Percentiles rank a stretch among this genome's conserved stretches.
These are phyloP conservation scores for Amphipyra tragopoginis DNA, from an alignment of 2,888 invertebrate genomes.

Conservation along the genomic window DNA sequence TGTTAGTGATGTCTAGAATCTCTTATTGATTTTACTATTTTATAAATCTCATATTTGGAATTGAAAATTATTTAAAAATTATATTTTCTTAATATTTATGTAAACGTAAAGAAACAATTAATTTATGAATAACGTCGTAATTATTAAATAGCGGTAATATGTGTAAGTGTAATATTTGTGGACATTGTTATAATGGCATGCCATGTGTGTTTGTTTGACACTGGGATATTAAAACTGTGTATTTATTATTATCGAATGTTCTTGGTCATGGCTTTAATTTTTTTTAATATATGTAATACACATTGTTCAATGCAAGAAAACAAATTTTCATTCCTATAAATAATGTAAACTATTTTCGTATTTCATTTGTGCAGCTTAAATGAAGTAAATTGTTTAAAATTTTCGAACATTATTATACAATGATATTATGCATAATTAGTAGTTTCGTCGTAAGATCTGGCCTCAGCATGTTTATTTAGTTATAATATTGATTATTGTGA, in stretches of 20 bases:
- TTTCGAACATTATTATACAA: background rate
- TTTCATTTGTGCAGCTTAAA: slow-evolving; percentile 13
- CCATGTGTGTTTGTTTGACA: slow-evolving; percentile 29
- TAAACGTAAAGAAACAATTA: slow-evolving; percentile 66
- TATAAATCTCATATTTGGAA: slow-evolving; percentile 74
- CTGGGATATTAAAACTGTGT: slow-evolving; percentile 26
- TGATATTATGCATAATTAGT: slow-evolving; percentile 6
- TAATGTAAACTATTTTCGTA: slow-evolving; percentile 2
- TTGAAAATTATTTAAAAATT: slow-evolving; percentile 80
- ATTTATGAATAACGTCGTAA: slow-evolving; percentile 65
- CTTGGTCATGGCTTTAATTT: slow-evolving; percentile 78
- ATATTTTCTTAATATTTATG: slow-evolving; percentile 86
- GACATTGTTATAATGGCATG: slow-evolving; percentile 35
- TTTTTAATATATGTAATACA: slow-evolving; percentile 36
- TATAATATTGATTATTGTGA: slow-evolving; percentile 55
- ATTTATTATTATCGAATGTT: slow-evolving; percentile 57
- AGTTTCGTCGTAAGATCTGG: slow-evolving; percentile 9
- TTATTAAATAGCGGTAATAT: slow-evolving; percentile 57
- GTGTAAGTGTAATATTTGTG: slow-evolving; percentile 55
- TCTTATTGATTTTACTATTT: slow-evolving; percentile 64
- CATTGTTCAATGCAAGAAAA: slow-evolving; percentile 19
- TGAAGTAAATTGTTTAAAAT: background rate
- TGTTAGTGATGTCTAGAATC: slow-evolving; percentile 57
- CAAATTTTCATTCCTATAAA: background rate
- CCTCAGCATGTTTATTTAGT: slow-evolving; percentile 14